Conservation (phyloP, 2,888 invertebrate species). For the Frankliniella fusca region DNA sequence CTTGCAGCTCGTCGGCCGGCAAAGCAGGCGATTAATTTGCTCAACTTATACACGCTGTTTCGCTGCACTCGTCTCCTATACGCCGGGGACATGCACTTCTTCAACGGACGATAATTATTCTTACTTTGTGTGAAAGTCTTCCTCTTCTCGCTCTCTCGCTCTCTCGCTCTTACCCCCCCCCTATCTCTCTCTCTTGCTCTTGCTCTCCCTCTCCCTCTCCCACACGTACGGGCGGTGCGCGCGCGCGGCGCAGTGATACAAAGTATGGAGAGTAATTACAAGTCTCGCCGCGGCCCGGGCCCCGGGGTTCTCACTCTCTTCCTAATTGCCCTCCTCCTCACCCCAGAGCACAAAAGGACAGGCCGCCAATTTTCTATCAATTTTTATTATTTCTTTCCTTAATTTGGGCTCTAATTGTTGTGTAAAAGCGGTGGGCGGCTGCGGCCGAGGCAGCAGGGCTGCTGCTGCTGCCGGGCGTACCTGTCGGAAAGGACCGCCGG, state of each 20-base stretch:
- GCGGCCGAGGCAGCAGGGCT: background rate
- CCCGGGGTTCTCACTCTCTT: background rate
- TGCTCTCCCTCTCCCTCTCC: background rate
- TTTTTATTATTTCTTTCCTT: slow-evolving; percentile 23
- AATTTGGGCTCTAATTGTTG: slow-evolving; percentile 25
- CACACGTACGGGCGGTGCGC: background rate
- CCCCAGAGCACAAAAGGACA: slow-evolving; percentile 1
- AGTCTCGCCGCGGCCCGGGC: background rate
- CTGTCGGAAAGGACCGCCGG: no score
- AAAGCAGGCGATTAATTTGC: no score
- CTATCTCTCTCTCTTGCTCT: background rate
- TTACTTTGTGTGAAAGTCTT: no score
- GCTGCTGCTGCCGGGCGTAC: no score
- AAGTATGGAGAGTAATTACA: slow-evolving; percentile 4
- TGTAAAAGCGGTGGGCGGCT: slow-evolving; percentile 17
- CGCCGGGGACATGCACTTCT: no score
- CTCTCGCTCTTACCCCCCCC: background rate
- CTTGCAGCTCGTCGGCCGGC: no score
- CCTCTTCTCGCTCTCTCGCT: background rate
- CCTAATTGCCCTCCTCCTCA: background rate
- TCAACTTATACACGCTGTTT: no score
- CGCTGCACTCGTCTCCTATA: no score
- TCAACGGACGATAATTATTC: no score
- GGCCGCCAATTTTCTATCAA: slow-evolving; percentile 24
- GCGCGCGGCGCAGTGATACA: slow-evolving; percentile 8